phyloP scores from a whole-genome alignment of 2,797 vertebrate species.

The Lepilemur septentrionalis region DNA sequence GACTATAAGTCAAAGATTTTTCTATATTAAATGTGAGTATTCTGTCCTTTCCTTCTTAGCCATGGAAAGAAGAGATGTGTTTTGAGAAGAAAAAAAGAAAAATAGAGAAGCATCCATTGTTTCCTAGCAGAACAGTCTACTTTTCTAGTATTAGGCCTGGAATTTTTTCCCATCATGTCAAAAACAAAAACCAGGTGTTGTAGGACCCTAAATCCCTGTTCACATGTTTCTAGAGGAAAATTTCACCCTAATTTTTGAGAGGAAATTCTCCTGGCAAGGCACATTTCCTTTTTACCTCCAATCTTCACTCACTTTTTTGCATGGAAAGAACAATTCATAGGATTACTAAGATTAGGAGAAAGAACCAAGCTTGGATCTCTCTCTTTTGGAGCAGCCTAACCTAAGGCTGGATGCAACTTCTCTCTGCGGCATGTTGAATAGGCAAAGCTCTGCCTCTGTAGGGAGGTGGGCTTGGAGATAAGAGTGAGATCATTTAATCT shows the following conservation, averaged over 20 bases:
- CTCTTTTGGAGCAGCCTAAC: neutral
- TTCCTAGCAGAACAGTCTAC: neutral
- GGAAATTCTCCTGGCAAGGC: neutral
- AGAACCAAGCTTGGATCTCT: neutral
- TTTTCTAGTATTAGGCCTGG: neutral
- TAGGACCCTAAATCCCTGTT: neutral
- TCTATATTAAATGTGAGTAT: neutral
- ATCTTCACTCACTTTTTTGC: neutral
- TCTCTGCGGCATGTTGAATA: neutral
- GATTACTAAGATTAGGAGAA: neutral
- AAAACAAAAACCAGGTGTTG: neutral
- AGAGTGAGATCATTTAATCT: neutral
- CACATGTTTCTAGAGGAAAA: neutral
- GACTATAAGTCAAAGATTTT: constrained; percentile 2
- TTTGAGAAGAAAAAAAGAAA: neutral
- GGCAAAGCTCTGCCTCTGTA: neutral
- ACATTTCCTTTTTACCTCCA: neutral
- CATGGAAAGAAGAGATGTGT: neutral
- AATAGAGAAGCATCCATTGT: neutral
- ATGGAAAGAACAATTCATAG: neutral
- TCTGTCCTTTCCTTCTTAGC: neutral
- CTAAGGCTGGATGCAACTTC: neutral
- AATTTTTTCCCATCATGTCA: neutral
- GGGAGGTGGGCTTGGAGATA: neutral
- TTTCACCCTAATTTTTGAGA: neutral